phyloP scores from a whole-genome alignment of 2,113 vertebrate species.

The Microcebus jonahi region DNA sequence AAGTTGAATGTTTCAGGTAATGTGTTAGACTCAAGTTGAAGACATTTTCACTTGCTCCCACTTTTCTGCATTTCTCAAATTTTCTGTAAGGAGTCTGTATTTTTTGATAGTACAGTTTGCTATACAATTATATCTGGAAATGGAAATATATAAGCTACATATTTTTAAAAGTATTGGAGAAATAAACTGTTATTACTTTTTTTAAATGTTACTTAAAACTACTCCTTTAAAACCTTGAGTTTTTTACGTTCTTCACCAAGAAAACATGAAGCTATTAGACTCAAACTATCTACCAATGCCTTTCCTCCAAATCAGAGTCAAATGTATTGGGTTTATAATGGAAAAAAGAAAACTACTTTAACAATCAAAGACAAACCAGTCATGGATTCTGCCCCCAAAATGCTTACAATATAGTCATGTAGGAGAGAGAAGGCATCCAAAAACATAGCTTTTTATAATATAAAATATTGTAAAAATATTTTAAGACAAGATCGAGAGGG shows the following conservation, averaged over 20 bases:
- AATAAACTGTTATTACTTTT: neutral
- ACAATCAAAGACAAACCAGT: neutral
- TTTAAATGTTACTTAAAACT: neutral
- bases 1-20: neutral
- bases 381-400: neutral
- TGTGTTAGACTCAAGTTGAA: neutral
- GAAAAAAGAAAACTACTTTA: neutral
- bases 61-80: neutral
- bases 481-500: neutral
- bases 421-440: neutral
- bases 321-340: neutral
- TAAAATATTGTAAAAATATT: neutral
- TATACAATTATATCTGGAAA: slow-evolving; percentile 18
- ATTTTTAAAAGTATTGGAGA: neutral
- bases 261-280: neutral
- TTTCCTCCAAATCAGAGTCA: neutral
- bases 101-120: neutral
- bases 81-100: neutral
- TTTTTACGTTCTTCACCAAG: neutral
- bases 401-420: neutral
- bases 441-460: neutral
- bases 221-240: neutral
- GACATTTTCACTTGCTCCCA: neutral
- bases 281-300: neutral
- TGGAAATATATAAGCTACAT: neutral